Percentiles rank a stretch among this genome's conserved stretches.
phyloP scores from a whole-genome alignment of 2,888 invertebrate species.

The Chaetoderma sp. region DNA sequence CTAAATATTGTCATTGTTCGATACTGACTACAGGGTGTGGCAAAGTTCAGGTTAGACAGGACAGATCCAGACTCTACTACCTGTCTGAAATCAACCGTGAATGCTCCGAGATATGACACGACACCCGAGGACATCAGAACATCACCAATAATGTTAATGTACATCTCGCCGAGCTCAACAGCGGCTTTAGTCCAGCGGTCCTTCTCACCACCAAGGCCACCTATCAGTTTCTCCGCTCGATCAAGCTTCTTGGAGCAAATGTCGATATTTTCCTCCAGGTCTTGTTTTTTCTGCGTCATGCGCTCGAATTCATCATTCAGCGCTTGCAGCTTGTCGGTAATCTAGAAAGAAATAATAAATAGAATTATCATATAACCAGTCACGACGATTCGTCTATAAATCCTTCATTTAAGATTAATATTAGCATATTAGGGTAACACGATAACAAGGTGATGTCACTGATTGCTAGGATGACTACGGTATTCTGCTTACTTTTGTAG shows the following conservation, averaged over 20 bases:
- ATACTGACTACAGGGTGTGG: too few species aligned
- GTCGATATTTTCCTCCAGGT: conserved; percentile 92
- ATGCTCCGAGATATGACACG: conserved; percentile 92
- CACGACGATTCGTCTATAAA: too few species aligned
- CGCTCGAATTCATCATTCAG: conserved; percentile 96
- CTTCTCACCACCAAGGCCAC: conserved; percentile 90
- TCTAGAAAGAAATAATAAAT: conserved; percentile 69
- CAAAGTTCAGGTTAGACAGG: too few species aligned
- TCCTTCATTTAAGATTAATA: background rate
- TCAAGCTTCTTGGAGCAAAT: conserved; percentile 90
- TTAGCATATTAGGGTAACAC: too few species aligned
- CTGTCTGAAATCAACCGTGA: conserved; percentile 73
- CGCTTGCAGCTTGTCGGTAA: conserved; percentile 87
- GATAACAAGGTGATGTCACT: too few species aligned
- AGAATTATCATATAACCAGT: background rate
- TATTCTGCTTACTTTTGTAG: too few species aligned
- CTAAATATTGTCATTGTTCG: too few species aligned
- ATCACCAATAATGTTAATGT: conserved; percentile 89
- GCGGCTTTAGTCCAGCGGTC: conserved; percentile 90
- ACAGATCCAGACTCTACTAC: conserved; percentile 44
- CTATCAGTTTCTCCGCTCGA: conserved; percentile 89
- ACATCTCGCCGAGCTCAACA: conserved; percentile 77
- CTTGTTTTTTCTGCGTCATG: conserved; percentile 95
- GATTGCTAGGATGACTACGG: too few species aligned
- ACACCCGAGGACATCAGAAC: conserved; percentile 89